These are phyloP conservation scores for Cydia strobilella DNA, from an alignment of 1,140 invertebrate species.

Conservation along the genomic window DNA sequence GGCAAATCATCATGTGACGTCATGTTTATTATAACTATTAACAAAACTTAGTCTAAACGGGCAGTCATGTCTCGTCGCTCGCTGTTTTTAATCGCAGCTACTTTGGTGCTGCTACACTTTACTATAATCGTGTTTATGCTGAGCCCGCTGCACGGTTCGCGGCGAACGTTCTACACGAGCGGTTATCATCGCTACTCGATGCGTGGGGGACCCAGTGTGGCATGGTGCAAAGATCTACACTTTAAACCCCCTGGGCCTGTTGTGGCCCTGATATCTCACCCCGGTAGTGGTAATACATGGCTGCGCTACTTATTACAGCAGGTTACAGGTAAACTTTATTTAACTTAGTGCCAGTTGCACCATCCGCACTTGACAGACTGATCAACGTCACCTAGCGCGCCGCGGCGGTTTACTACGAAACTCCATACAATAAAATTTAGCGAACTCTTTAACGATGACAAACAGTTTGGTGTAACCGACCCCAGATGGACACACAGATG, in stretches of 20 bases:
- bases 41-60: constrained; percentile 5
- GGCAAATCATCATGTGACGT: background rate
- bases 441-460: too few species aligned
- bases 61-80: constrained; percentile 62
- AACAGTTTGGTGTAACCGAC: too few species aligned
- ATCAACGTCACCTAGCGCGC: too few species aligned
- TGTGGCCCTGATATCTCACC: constrained; percentile 86
- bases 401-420: too few species aligned
- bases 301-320: constrained; percentile 88
- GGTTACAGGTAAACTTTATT: constrained; percentile 82
- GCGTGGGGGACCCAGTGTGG: constrained; percentile 52
- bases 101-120: constrained; percentile 66
- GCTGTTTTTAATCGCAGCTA: constrained; percentile 58
- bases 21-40: background rate
- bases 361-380: too few species aligned
- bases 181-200: constrained; percentile 56
- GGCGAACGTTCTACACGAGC: constrained; percentile 52
- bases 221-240: constrained; percentile 64
- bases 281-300: constrained; percentile 91
- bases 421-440: too few species aligned
- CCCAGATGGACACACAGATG: too few species aligned
- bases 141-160: constrained; percentile 56
- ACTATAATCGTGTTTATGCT: constrained; percentile 71
- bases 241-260: constrained; percentile 53
- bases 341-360: too few species aligned